These are phyloP conservation scores for Sepioteuthis lessoniana DNA, from an alignment of 2,888 invertebrate species.

Conservation along the genomic window DNA sequence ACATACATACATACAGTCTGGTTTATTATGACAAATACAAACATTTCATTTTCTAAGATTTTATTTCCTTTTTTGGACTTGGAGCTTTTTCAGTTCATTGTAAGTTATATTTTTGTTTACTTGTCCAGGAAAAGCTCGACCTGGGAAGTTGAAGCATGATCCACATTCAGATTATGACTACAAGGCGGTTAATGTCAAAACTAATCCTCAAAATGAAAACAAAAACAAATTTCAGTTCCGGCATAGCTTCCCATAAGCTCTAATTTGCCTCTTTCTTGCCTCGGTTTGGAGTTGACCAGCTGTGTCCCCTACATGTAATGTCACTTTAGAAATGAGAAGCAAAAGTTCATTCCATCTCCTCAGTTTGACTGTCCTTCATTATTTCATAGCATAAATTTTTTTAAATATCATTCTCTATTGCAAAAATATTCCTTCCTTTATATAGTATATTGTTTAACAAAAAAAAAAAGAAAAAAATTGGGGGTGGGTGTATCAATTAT, in stretches of 20 bases:
- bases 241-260: constrained; percentile 45
- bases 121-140: constrained; percentile 48
- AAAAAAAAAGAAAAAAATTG: background rate
- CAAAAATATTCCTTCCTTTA: constrained; percentile 10
- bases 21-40: constrained; percentile 34
- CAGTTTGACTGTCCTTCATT: constrained; percentile 42
- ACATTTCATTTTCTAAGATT: constrained; percentile 37
- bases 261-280: constrained; percentile 44
- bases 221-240: constrained; percentile 38
- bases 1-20: constrained; percentile 25
- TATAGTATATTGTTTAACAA: background rate
- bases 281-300: constrained; percentile 44
- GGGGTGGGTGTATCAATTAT: constrained; percentile 12
- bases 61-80: constrained; percentile 45
- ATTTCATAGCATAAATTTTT: constrained; percentile 37
- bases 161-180: constrained; percentile 47
- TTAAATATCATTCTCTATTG: constrained; percentile 8
- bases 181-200: constrained; percentile 47
- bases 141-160: constrained; percentile 47
- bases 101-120: constrained; percentile 48
- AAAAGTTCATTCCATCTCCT: constrained; percentile 24
- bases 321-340: constrained; percentile 38
- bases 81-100: constrained; percentile 46
- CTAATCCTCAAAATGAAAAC: constrained; percentile 34
- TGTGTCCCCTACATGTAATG: constrained; percentile 39